Base-by-base conservation (phyloP, 1,140 invertebrate species). In the Aphelenchoides besseyi region DNA sequence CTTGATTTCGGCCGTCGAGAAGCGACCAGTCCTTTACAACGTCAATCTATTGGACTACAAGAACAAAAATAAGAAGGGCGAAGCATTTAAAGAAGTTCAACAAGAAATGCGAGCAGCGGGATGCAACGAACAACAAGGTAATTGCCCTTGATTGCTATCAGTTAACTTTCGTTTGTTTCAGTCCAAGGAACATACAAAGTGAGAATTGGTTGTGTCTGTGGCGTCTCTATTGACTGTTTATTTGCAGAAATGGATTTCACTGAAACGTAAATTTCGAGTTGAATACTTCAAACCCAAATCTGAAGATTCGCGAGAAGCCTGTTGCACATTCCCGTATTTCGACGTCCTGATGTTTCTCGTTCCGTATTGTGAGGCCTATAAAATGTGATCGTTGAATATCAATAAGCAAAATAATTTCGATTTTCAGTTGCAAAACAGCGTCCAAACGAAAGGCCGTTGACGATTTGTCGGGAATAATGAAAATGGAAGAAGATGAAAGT, bases 21-120 rank as follows among this genome's bases (percentile, higher is more conserved):
- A 73, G 23, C 70, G 57, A 12, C 73, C 73, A 26, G 68, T 74
- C 2, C 53, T 74, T 8, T 74, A 74, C 23, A 74, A 74, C 63
- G 73, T 74, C 9, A 57, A 76, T 55, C 36, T 74, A 48, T 23
- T 70, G n/a, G 73, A 74, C 57, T 74, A 74, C 67, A 74, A 74
- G 66, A 74, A 74, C 63, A 74, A 74, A 57, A 74, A 74, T 37
- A 74, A 74, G 36, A 74, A 74, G 55, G 73, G 73, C 9, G 73
- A 74, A 62, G 73, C 76, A 2, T 74, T 74, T 41, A 74, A 74
- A 61, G 74, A 76, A 52, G 73, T 74, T n/a, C 73, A 74, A 54
- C 70, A 63, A 29, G 73, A 62, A 41, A 77, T 74, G 73, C 41
- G 73, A 16, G 18, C 29, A n/a, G 73, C 74, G 41, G 73, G 73